Percentiles rank a stretch among this genome's conserved stretches.
These are phyloP conservation scores for Leptoteleia sp. DNA, from an alignment of 1,140 invertebrate genomes.

Conservation along the genomic window DNA sequence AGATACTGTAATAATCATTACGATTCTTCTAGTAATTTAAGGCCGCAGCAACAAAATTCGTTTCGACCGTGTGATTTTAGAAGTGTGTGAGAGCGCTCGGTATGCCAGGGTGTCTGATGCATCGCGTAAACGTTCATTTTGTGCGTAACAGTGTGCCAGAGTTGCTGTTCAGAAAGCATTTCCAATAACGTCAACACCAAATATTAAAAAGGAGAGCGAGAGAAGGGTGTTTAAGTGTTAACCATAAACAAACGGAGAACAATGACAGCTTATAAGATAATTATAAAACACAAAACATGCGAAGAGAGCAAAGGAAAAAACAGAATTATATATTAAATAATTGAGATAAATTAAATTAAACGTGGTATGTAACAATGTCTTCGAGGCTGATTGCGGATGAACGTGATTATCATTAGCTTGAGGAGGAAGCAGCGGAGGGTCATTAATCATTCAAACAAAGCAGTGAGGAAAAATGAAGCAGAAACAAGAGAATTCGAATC, in stretches of 20 bases:
- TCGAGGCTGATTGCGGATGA: constrained; percentile 56
- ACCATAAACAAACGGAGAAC: constrained; percentile 50
- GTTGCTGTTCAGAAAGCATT: constrained; percentile 71
- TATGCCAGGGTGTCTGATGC: constrained; percentile 52
- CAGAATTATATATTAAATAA: constrained; percentile 22
- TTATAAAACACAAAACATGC: constrained; percentile 5
- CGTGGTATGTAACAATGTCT: constrained; percentile 30
- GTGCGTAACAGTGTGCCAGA: constrained; percentile 45
- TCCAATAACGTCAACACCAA: constrained; percentile 77
- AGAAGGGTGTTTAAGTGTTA: constrained; percentile 51
- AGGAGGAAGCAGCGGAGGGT: constrained; percentile 23
- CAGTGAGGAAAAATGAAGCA: neutral
- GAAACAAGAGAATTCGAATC: constrained; percentile 15
- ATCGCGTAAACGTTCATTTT: constrained; percentile 44
- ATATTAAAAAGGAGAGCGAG: constrained; percentile 58
- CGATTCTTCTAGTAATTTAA: constrained; percentile 56
- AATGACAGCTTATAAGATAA: constrained; percentile 19
- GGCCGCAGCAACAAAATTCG: constrained; percentile 52
- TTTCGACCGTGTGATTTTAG: constrained; percentile 70
- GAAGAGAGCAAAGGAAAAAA: constrained; percentile 9
- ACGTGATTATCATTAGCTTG: constrained; percentile 62
- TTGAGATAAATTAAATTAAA: constrained; percentile 31
- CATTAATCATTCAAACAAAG: constrained; percentile 19
- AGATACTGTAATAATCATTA: constrained; percentile 51
- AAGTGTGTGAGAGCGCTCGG: constrained; percentile 69